Base-by-base conservation (phyloP, 2,797 vertebrate genomes). In the Protosalanx chinensis region DNA sequence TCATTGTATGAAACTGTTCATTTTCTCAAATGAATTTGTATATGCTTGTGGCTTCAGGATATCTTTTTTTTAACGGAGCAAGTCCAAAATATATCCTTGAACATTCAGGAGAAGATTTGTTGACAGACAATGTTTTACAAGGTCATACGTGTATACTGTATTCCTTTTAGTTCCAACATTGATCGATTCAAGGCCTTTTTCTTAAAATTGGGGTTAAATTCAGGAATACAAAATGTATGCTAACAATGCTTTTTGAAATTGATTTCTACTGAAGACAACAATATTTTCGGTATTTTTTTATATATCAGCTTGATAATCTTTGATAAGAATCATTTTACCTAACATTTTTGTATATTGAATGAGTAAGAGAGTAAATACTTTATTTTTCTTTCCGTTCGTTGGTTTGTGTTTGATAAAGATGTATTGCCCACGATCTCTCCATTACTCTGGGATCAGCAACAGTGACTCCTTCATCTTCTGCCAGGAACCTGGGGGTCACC, bases 261-360 rank as follows among this genome's bases (percentile, higher is more conserved):
- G 13, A 82, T 83, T 76, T 83, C 77, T 83, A 86, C 77, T 81
- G 49, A 73, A 72, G 70, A 62, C 10, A 2, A 78, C 64, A 46
- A 79, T 85, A 80, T 85, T 85, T 88, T 90, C 83, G 85, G 82
- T 70, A 35, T 81, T 87, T 88, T 89, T 87, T 66, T 85, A 85
- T 88, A 84, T 77, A 81, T 82, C 74, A 51, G 70, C 79, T 80
- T 82, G 80, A 86, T 84, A 81, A 70, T 81, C 85, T 89, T 88
- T 89, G 84, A 89, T 89, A 86, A 84, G 73, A 86, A 86, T 88
- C 73, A 81, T 89, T 90, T 89, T 87, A 88, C 78, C 83, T 83
- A 63, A 84, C 81, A 68, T 74, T 88, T 90, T 88, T 90, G 86
- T 88, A 89, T 81, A 88, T 88, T 87, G 78, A 89, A 82, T 60